Percentiles rank a stretch among this genome's conserved stretches.
phyloP scores from a whole-genome alignment of 2,888 invertebrate genomes.

The Nephrocerus scutellatus region DNA sequence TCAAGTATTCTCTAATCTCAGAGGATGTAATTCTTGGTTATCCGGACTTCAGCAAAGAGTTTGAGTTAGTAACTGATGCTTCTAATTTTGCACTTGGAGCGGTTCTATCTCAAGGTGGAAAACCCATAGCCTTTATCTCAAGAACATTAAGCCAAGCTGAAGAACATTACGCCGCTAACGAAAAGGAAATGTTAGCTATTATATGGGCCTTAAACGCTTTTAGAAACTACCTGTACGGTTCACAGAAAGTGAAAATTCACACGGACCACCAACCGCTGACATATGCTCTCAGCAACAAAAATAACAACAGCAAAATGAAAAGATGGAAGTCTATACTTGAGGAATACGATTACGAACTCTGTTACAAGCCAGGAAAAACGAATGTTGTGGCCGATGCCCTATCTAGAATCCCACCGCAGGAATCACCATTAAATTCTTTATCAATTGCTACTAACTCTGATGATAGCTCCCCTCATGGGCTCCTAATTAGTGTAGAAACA shows the following conservation, averaged over 20 bases:
- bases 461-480: slow-evolving; percentile 1
- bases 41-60: slow-evolving; percentile 12
- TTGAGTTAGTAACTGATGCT: slow-evolving; percentile 30
- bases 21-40: slow-evolving; percentile 10
- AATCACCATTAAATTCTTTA: slow-evolving; percentile 7
- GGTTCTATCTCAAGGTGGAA: slow-evolving; percentile 28
- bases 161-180: slow-evolving; percentile 15
- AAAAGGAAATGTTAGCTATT: slow-evolving; percentile 17
- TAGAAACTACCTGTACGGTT: slow-evolving; percentile 16
- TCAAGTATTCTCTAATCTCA: slow-evolving; percentile 13
- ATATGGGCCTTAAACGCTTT: slow-evolving; percentile 13
- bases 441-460: slow-evolving; percentile 5
- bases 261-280: slow-evolving; percentile 17
- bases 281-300: slow-evolving; percentile 15
- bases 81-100: slow-evolving; percentile 28
- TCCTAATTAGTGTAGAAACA: slow-evolving; percentile 3
- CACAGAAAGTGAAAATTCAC: slow-evolving; percentile 11
- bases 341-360: no score
- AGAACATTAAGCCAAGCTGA: slow-evolving; percentile 17
- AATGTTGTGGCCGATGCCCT: no score
- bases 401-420: slow-evolving; percentile 4
- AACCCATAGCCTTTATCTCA: slow-evolving; percentile 15
- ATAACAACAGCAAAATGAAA: slow-evolving; percentile 14
- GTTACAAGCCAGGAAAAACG: no score
- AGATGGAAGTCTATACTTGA: slow-evolving; percentile 3